Evolutionary conservation across 2,888 invertebrate genomes (phyloP).

Genomic region (Spicauda simplicius): DNA sequence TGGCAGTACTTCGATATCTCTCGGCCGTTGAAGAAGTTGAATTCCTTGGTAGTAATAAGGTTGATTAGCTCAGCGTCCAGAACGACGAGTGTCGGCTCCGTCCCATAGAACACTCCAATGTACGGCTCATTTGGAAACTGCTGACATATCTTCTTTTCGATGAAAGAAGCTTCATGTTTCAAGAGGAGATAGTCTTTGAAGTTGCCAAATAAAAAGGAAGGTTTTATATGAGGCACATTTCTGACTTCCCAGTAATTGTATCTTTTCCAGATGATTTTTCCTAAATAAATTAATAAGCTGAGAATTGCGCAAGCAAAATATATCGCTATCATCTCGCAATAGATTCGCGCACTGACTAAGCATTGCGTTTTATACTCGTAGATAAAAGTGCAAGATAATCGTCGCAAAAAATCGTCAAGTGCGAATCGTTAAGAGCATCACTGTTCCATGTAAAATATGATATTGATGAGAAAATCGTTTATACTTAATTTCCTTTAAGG

Average conservation of each 20-base stretch:
- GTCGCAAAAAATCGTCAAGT: too few species aligned
- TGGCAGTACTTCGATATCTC: constrained; percentile 54
- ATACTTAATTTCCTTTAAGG: too few species aligned
- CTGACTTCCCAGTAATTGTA: constrained; percentile 55
- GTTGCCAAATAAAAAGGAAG: constrained; percentile 59
- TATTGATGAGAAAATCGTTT: too few species aligned
- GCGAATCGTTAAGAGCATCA: too few species aligned
- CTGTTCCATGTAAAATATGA: too few species aligned
- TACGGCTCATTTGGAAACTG: constrained; percentile 55
- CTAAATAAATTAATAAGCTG: too few species aligned
- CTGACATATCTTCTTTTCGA: constrained; percentile 52
- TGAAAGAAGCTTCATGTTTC: constrained; percentile 48
- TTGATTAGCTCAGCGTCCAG: constrained; percentile 63
- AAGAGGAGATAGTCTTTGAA: constrained; percentile 53
- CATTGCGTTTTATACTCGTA: too few species aligned
- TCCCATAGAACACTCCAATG: constrained; percentile 61
- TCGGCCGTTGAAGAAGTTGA: constrained; percentile 63
- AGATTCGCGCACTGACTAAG: background rate
- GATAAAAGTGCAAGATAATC: background rate
- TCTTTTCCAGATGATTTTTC: background rate
- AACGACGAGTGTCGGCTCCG: constrained; percentile 61
- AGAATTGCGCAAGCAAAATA: too few species aligned
- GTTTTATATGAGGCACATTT: constrained; percentile 51
- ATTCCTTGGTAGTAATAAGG: constrained; percentile 61
- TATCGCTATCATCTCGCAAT: too few species aligned